Evolutionary conservation across 2,797 vertebrate genomes (phyloP).

Genomic region (Tiaroga cobitis): DNA sequence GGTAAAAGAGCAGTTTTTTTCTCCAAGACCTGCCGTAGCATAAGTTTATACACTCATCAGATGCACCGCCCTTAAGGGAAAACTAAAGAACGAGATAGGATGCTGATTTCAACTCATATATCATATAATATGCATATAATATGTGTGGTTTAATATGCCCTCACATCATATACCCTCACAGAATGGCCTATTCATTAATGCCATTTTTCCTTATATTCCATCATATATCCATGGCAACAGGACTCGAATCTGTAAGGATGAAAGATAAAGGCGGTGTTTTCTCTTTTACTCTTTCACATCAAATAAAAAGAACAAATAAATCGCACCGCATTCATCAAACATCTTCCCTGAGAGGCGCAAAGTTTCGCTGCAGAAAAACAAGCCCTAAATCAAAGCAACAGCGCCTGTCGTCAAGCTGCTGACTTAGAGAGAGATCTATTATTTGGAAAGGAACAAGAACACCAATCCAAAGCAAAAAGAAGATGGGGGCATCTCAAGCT

Average conservation of each 20-base stretch:
- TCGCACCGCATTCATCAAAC: constrained; percentile 55
- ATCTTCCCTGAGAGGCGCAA: constrained; percentile 60
- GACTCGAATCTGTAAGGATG: constrained; percentile 19
- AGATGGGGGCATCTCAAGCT: constrained; percentile 33
- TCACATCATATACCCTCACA: not conserved
- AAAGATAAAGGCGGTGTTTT: constrained; percentile 34
- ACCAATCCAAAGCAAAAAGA: constrained; percentile 45
- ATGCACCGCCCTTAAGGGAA: not conserved
- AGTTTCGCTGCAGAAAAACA: constrained; percentile 45
- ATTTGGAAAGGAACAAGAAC: constrained; percentile 58
- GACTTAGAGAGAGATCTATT: constrained; percentile 47
- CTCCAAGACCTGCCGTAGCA: not conserved
- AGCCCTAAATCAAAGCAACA: constrained; percentile 51
- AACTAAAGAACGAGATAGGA: not conserved
- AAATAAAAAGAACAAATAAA: constrained; percentile 64
- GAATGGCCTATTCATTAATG: constrained; percentile 31
- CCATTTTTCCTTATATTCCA: constrained; percentile 18
- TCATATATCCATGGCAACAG: constrained; percentile 47
- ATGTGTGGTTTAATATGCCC: too few relatives aligned
- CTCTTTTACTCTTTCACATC: constrained; percentile 55
- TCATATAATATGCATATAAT: too few relatives aligned
- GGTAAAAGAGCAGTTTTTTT: not conserved
- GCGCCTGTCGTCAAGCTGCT: constrained; percentile 39
- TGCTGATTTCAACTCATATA: not conserved
- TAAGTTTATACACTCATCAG: not conserved